Conservation (phyloP, 1,140 invertebrate genomes). For the Popillia japonica region DNA sequence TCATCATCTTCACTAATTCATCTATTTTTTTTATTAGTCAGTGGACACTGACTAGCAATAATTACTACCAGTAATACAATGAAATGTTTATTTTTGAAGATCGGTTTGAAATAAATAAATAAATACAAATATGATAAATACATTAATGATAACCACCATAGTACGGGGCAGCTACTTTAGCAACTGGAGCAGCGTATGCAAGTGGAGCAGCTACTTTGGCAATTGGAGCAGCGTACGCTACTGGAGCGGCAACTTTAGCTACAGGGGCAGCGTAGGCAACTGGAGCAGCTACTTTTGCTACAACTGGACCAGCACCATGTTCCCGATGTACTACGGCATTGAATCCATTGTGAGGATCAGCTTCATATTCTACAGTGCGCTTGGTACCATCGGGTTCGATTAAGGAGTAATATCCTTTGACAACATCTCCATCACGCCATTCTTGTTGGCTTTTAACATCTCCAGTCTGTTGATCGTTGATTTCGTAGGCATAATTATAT, state of each 20-base stretch:
- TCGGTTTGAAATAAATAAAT: background rate
- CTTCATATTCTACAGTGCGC: slow-evolving; percentile 64
- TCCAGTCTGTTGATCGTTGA: slow-evolving; percentile 71
- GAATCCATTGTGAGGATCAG: slow-evolving; percentile 67
- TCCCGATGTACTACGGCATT: slow-evolving; percentile 66
- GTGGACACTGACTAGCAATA: too few relatives aligned
- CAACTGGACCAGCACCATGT: slow-evolving; percentile 52
- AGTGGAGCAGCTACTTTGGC: slow-evolving; percentile 48
- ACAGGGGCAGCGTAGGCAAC: slow-evolving; percentile 40
- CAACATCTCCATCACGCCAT: slow-evolving; percentile 71
- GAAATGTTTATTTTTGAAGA: background rate
- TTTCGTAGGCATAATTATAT: slow-evolving; percentile 72
- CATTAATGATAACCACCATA: background rate
- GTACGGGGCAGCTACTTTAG: background rate
- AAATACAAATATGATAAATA: background rate
- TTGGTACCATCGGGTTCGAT: slow-evolving; percentile 71
- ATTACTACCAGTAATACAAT: too few relatives aligned
- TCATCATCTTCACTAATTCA: too few relatives aligned
- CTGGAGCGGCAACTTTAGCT: background rate
- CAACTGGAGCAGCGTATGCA: slow-evolving; percentile 12
- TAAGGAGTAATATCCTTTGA: slow-evolving; percentile 70
- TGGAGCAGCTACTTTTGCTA: slow-evolving; percentile 48
- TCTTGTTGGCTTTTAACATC: slow-evolving; percentile 74
- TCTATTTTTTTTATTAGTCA: too few relatives aligned
- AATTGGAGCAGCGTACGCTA: background rate